phyloP scores from a whole-genome alignment of 2,888 invertebrate genomes.

The Heteromyza rotundicornis region DNA sequence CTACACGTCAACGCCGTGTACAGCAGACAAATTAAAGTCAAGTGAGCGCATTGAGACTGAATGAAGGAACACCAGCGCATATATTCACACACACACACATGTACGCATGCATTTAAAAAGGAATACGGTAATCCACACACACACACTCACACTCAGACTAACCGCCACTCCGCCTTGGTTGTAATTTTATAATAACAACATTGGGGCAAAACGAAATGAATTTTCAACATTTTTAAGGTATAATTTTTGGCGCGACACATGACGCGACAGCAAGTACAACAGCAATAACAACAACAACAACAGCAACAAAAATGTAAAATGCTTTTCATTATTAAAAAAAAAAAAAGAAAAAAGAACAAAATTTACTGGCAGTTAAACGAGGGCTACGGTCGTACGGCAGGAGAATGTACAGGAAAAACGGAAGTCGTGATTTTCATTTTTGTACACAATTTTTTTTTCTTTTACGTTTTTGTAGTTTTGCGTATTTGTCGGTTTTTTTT shows the following conservation, averaged over 20 bases:
- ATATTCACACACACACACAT: conserved; percentile 8
- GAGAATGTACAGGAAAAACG: background rate
- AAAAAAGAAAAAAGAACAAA: too few species aligned
- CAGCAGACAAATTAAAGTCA: background rate
- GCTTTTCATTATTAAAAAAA: too few species aligned
- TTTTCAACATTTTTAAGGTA: conserved; percentile 36
- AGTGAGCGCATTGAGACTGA: background rate
- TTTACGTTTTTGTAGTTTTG: background rate
- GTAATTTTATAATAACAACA: background rate
- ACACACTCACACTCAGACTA: background rate
- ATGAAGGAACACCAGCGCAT: conserved; percentile 17
- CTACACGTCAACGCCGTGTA: too few species aligned
- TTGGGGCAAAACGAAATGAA: conserved; percentile 23
- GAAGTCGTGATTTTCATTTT: background rate
- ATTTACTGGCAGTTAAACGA: background rate
- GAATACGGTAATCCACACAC: too few species aligned
- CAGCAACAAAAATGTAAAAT: conserved; percentile 13
- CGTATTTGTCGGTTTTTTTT: background rate
- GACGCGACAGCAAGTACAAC: too few species aligned
- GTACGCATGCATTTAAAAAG: too few species aligned
- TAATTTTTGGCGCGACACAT: conserved; percentile 60
- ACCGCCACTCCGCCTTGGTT: background rate
- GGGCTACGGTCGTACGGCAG: background rate
- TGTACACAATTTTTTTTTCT: background rate
- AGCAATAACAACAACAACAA: too few species aligned